These are phyloP conservation scores for Rotaria magnacalcarata DNA, from an alignment of 2,888 invertebrate species.

Conservation along the genomic window DNA sequence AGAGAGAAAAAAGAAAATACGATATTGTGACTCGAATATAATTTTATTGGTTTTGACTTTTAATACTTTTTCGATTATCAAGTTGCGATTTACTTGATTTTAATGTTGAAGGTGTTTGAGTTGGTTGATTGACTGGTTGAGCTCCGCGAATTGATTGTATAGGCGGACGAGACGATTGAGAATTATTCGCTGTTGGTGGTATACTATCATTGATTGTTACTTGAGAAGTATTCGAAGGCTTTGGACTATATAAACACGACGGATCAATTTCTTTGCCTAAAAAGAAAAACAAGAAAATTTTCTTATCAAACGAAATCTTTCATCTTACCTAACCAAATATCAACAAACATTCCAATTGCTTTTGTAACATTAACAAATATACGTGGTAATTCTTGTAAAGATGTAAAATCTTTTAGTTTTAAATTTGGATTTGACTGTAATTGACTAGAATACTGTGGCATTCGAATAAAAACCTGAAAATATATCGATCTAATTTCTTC, in stretches of 20 bases:
- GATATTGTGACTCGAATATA: too few relatives aligned
- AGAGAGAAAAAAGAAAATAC: not conserved
- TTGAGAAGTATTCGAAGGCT: not conserved
- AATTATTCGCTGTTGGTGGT: not conserved
- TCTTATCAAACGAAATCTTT: too few relatives aligned
- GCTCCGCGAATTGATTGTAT: not conserved
- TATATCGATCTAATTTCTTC: not conserved
- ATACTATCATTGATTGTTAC: not conserved
- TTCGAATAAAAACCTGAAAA: constrained; percentile 19
- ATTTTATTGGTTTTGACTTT: not conserved
- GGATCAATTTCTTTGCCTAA: not conserved
- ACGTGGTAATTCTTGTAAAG: constrained; percentile 24
- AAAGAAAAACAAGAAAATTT: not conserved
- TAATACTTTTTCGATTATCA: not conserved
- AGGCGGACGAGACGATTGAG: not conserved
- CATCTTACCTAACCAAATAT: constrained; percentile 25
- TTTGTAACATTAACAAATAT: constrained; percentile 26
- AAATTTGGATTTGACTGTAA: not conserved
- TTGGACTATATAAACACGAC: not conserved
- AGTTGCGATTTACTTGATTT: not conserved
- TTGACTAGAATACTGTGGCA: constrained; percentile 2
- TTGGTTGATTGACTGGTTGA: not conserved
- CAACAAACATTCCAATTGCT: constrained; percentile 28
- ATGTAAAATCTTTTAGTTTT: constrained; percentile 33
- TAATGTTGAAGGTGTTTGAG: not conserved